Evolutionary conservation across 35 echinoderm and acorn worm genomes (phyloP).

Genomic region (Holothuria glaberrima): DNA sequence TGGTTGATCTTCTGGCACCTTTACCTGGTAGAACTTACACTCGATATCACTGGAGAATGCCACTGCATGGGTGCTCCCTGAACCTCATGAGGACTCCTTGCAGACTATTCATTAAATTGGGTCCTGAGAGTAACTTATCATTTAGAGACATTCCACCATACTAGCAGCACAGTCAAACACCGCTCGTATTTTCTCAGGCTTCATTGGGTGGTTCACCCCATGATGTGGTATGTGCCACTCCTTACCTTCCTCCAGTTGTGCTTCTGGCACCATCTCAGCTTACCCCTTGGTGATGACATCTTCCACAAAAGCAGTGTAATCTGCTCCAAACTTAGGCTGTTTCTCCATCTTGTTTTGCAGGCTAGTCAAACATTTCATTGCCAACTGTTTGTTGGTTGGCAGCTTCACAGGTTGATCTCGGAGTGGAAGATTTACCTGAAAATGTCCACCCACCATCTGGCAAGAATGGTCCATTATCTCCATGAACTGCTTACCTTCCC

Average conservation of each 20-base stretch:
- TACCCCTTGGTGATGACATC: constrained; percentile 51
- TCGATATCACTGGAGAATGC: constrained; percentile 73
- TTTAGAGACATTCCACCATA: constrained; percentile 59
- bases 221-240: constrained; percentile 76
- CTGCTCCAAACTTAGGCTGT: constrained; percentile 23
- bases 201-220: constrained; percentile 48
- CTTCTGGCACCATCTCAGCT: constrained; percentile 48
- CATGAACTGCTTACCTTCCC: constrained; percentile 67
- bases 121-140: constrained; percentile 60
- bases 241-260: constrained; percentile 41
- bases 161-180: constrained; percentile 65
- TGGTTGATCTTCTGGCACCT: constrained; percentile 54
- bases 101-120: constrained; percentile 58
- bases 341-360: constrained; percentile 44
- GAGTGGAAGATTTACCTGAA: constrained; percentile 56
- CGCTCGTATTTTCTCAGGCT: constrained; percentile 61
- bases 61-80: constrained; percentile 57
- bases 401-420: constrained; percentile 42
- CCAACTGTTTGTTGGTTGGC: constrained; percentile 39
- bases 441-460: constrained; percentile 59
- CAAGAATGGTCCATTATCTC: constrained; percentile 31
- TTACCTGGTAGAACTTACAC: constrained; percentile 74
- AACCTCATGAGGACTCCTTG: constrained; percentile 65
- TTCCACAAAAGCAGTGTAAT: constrained; percentile 48
- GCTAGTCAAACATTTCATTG: constrained; percentile 48